These are phyloP conservation scores for Toxotes lorentzi DNA, from an alignment of 2,797 vertebrate genomes.

Conservation along the genomic window DNA sequence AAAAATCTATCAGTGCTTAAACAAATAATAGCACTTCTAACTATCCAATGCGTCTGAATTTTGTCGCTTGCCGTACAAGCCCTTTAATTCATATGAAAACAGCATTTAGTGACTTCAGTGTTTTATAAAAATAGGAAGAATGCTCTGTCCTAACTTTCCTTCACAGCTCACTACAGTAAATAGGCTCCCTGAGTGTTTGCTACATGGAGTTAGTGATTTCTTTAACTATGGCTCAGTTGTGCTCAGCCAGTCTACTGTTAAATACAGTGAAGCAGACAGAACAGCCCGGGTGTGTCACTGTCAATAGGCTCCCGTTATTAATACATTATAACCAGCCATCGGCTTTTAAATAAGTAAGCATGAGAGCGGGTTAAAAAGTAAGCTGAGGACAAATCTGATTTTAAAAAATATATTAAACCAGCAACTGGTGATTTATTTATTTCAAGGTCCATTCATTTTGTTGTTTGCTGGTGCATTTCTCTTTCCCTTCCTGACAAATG, in stretches of 20 bases:
- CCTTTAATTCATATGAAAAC: background rate
- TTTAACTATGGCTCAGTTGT: slow-evolving; percentile 28
- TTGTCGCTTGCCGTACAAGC: background rate
- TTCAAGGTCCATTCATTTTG: background rate
- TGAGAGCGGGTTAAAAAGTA: background rate
- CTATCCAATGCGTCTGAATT: background rate
- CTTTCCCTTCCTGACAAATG: background rate
- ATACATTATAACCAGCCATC: slow-evolving; percentile 35
- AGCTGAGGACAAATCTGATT: slow-evolving; percentile 1
- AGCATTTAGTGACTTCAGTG: background rate
- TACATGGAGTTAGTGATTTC: slow-evolving; percentile 30
- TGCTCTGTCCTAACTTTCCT: background rate
- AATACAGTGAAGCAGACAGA: slow-evolving; percentile 27
- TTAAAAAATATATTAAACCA: background rate
- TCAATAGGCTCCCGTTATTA: slow-evolving; percentile 36
- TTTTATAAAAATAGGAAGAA: background rate
- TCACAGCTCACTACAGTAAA: slow-evolving; percentile 16
- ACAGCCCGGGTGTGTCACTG: slow-evolving; percentile 45
- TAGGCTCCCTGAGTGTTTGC: slow-evolving; percentile 20
- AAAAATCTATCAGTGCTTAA: no score
- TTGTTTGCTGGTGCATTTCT: background rate
- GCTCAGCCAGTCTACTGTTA: slow-evolving; percentile 33
- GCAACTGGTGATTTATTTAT: background rate
- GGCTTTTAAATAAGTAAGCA: background rate
- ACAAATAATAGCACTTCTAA: background rate